Evolutionary conservation across 2,888 invertebrate genomes (phyloP).

Genomic region (Automeris io): DNA sequence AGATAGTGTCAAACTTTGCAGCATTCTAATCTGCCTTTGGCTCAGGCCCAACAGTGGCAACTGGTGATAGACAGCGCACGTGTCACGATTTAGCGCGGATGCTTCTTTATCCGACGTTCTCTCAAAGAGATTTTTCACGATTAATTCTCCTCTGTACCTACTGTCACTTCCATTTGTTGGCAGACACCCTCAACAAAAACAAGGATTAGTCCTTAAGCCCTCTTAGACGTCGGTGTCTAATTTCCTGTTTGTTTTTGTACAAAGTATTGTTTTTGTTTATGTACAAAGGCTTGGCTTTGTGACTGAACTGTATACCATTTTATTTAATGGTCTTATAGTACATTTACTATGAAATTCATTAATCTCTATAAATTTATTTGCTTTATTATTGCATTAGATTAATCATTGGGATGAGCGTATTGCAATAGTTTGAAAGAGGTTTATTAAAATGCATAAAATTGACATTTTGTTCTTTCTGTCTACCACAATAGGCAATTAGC

Average conservation of each 20-base stretch:
- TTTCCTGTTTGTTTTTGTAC: constrained; percentile 57
- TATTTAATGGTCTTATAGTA: too few species aligned
- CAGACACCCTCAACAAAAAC: constrained; percentile 69
- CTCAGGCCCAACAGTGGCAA: constrained; percentile 63
- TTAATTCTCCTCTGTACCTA: constrained; percentile 64
- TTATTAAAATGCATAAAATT: too few species aligned
- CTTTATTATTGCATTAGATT: too few species aligned
- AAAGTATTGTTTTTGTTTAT: constrained; percentile 44
- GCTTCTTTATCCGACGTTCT: constrained; percentile 39
- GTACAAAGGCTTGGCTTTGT: constrained; percentile 9
- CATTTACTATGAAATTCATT: too few species aligned
- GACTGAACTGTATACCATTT: too few species aligned
- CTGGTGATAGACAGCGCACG: constrained; percentile 70
- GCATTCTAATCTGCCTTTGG: constrained; percentile 32
- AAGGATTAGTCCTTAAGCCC: constrained; percentile 65
- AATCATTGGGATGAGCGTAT: too few species aligned
- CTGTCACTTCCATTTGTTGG: constrained; percentile 71
- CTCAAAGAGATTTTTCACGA: constrained; percentile 68
- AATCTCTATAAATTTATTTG: too few species aligned
- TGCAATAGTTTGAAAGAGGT: too few species aligned
- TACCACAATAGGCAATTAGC: too few species aligned
- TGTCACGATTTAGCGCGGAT: constrained; percentile 58
- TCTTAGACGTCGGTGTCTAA: constrained; percentile 53
- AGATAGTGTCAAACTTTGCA: constrained; percentile 3
- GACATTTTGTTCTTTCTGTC: too few species aligned